Evolutionary conservation across 2,113 vertebrate species (phyloP), one percentile per base, ranked within the genome.

Genomic region (Ammodytes dubius): DNA sequence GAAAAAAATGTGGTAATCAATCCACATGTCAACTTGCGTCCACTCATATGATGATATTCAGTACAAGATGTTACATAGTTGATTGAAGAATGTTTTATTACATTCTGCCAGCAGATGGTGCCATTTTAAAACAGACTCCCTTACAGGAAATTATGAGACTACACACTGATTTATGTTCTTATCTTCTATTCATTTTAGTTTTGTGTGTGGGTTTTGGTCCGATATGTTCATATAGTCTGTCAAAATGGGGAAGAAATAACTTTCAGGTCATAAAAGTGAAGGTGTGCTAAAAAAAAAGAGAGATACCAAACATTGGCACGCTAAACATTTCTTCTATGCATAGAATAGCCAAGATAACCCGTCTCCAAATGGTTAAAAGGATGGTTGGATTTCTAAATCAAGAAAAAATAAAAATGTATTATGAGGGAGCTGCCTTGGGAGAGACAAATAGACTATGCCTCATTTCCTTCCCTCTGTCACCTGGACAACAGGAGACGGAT

Each of bases 91-190:
- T 3, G 46, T 58, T 49, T 35, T 60, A 60, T 40, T 27, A 10
- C 39, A 14, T 39, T 42, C 59, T 47, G 65, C 80, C 87, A 75
- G 87, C 81, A 81, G 87, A 49, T 76, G 79, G 86, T 12, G 82
- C 60, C 14, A 4, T 0, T 15, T 12, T 47, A 53, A 39, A 65
- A 59, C 47, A 46, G 15, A 64, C 19, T 6, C 39, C 10, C 0
- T 37, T 10, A n/a, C 37, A 61, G 39, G 12, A 76, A 74, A 64
- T 37, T 35, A 71, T 12, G 45, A 65, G 39, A 37, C 37, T 5
- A 4, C 9, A 19, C 7, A 39, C 50, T 53, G 53, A 4, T 37
- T 74, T 19, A 11, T 2, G 9, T 49, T 43, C 40, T 3, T 5
- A 37, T 6, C 37, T 52, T 46, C 0, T 12, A 3, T 43, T 50